Base-by-base conservation (phyloP, 2,113 vertebrate species). In the Campylomormyrus numenius region DNA sequence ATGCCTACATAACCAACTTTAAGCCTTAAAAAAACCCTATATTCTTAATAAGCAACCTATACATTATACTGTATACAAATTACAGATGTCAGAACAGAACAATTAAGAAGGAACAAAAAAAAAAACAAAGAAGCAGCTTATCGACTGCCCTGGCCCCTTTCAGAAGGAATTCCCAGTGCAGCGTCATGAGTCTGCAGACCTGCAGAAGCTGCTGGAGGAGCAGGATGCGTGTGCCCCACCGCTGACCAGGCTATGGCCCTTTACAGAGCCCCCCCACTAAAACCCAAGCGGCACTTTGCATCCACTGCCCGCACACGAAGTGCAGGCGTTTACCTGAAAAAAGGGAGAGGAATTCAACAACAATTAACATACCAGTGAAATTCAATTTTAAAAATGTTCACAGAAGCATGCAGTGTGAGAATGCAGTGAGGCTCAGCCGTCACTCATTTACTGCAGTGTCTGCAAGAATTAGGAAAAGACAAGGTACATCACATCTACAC, bases 241-340 rank as follows among this genome's bases (percentile, higher is more conserved):
- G 10, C 50, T 77, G 24, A 48, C 74, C 70, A 45, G 24, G 2
- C 53, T 5, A 17, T 53, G 85, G 83, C 48, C 17, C 5, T 50
- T 13, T 46, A 80, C 50, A 87, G n/a, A 89, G 46, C 88, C 80
- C 77, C 89, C 27, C 49, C 39, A 62, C 19, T 24, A 80, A 70
- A 24, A 89, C 48, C 88, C 77, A 9, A 19, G 95, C 89, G 92
- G 88, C 89, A 90, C 15, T 48, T 19, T 85, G 93, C 88, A 94
- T 92, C 95, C 94, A 91, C 86, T 92, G 96, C 97, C 98, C 96
- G 96, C 98, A 95, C 94, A 90, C 88, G 52, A 89, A 45, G 96
- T 95, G 97, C 96, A 98, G 97, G 97, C 94, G 0, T 98, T 99
- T 99, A 99, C 97, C 98, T 99, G 85, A 31, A 94, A 91, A 90